Evolutionary conservation across 1,140 invertebrate species (phyloP).

Genomic region (honey bee (Apis mellifera)): Amel_HAv3.1 CM009934.2:8611001-8611500

Average conservation of each 20-base stretch:
- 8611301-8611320: slow-evolving; percentile 58
- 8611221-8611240: slow-evolving; percentile 7
- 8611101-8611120: no score
- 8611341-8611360: slow-evolving; percentile 42
- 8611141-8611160: no score
- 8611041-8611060: no score
- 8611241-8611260: background rate
- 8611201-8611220: no score
- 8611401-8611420: background rate
- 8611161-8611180: no score
- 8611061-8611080: no score
- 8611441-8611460: background rate
- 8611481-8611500: no score
- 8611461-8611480: background rate
- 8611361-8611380: background rate
- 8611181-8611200: no score
- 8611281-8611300: slow-evolving; percentile 41
- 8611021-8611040: no score
- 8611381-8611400: background rate
- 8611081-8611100: no score
- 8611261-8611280: slow-evolving; percentile 35
- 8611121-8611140: no score
- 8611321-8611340: slow-evolving; percentile 59
- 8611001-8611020: no score
- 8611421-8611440: background rate